phyloP scores from a whole-genome alignment of 2,113 vertebrate species.

The Cariama cristata region DNA sequence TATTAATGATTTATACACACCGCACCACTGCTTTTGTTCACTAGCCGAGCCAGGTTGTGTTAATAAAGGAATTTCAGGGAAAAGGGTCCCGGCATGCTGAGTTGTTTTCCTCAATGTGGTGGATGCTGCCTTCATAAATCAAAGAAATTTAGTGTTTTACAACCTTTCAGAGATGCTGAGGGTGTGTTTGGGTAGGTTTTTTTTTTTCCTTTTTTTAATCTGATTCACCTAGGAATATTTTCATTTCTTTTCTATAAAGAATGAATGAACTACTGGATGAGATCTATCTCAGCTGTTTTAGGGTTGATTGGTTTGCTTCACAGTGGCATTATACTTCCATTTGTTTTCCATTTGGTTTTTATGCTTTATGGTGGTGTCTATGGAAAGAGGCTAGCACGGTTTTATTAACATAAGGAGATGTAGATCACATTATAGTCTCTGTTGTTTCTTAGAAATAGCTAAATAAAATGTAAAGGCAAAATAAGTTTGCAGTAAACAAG shows the following conservation, averaged over 20 bases:
- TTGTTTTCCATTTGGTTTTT: conserved; percentile 66
- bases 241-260: conserved; percentile 64
- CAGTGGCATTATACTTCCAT: conserved; percentile 37
- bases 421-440: conserved; percentile 48
- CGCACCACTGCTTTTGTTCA: conserved; percentile 73
- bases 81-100: conserved; percentile 47
- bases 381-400: conserved; percentile 47
- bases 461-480: neutral
- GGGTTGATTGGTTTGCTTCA: conserved; percentile 63
- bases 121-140: conserved; percentile 74
- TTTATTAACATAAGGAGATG: conserved; percentile 70
- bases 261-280: conserved; percentile 62
- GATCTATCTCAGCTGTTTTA: conserved; percentile 61
- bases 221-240: conserved; percentile 69
- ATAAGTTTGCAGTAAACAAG: neutral
- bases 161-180: conserved; percentile 41
- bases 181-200: neutral
- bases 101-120: conserved; percentile 59
- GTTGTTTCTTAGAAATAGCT: conserved; percentile 3
- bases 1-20: conserved; percentile 82
- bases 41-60: conserved; percentile 59
- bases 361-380: conserved; percentile 58
- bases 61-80: conserved; percentile 77
- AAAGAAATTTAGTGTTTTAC: conserved; percentile 71
- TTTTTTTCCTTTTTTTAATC: neutral